phyloP scores from a whole-genome alignment of 2,888 invertebrate species.

The Noctua comes region DNA sequence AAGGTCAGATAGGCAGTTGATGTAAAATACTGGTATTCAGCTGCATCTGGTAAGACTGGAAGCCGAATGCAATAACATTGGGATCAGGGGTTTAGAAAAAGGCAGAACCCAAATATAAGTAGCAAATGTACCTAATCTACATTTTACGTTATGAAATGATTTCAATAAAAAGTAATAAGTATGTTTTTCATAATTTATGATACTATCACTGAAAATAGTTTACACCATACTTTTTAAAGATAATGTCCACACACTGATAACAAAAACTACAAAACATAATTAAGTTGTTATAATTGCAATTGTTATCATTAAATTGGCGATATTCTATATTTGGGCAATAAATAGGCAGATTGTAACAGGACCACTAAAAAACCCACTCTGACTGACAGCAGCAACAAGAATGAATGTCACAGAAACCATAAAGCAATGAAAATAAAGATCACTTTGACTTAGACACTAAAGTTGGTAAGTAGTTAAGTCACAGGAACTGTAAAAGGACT shows the following conservation, averaged over 20 bases:
- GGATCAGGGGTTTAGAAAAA: no score
- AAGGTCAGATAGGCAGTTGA: not conserved
- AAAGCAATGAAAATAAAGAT: not conserved
- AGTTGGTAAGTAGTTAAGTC: not conserved
- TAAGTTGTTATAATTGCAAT: conserved; percentile 36
- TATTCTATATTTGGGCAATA: conserved; percentile 1
- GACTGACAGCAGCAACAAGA: not conserved
- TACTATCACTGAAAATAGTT: conserved; percentile 9
- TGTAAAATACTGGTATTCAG: not conserved
- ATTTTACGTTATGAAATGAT: not conserved
- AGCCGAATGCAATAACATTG: not conserved
- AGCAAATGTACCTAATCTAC: not conserved
- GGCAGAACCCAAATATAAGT: not conserved
- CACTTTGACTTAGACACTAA: not conserved
- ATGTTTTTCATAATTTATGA: conserved; percentile 3
- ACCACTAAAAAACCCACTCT: not conserved
- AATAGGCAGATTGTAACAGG: not conserved
- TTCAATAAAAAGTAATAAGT: not conserved
- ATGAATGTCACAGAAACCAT: not conserved
- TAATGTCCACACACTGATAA: conserved; percentile 49
- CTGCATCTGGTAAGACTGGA: not conserved
- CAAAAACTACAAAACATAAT: conserved; percentile 15
- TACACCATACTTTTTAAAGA: conserved; percentile 31
- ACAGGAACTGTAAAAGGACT: not conserved
- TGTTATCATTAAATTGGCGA: conserved; percentile 37